These are phyloP conservation scores for Indri indri DNA, from an alignment of 2,113 vertebrate genomes.

Conservation along the genomic window DNA sequence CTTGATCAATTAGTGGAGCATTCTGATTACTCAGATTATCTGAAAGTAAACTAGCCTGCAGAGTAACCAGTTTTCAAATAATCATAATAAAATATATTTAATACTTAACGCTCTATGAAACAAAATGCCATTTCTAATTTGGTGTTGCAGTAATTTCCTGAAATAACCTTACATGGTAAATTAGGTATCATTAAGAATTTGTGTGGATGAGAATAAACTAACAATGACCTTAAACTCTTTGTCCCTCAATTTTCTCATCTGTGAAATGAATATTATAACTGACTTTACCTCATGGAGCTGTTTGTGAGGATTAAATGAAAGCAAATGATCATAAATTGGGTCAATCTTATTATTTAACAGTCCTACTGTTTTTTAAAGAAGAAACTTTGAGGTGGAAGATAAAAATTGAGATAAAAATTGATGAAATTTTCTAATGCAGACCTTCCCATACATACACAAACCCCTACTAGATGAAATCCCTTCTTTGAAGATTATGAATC, in stretches of 20 bases:
- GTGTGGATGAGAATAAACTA: not conserved
- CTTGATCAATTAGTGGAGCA: not conserved
- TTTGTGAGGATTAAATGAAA: not conserved
- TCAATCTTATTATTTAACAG: not conserved
- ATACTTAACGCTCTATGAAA: not conserved
- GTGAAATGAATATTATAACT: constrained; percentile 14
- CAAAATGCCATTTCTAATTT: not conserved
- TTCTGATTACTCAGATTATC: not conserved
- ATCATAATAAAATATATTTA: not conserved
- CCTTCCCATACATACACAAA: not conserved
- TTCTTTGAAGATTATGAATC: not conserved
- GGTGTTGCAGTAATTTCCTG: not conserved
- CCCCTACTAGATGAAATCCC: not conserved
- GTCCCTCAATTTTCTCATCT: not conserved
- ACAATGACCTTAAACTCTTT: not conserved
- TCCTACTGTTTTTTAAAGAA: not conserved
- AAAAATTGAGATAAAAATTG: not conserved
- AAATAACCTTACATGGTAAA: not conserved
- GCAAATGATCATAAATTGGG: not conserved
- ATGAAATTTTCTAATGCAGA: not conserved
- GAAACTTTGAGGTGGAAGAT: not conserved
- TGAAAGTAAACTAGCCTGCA: not conserved
- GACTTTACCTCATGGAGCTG: not conserved
- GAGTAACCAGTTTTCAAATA: not conserved
- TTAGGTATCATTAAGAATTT: not conserved